Base-by-base conservation (phyloP, 2,888 invertebrate genomes). In the Dicranocentrus wangi region DNA sequence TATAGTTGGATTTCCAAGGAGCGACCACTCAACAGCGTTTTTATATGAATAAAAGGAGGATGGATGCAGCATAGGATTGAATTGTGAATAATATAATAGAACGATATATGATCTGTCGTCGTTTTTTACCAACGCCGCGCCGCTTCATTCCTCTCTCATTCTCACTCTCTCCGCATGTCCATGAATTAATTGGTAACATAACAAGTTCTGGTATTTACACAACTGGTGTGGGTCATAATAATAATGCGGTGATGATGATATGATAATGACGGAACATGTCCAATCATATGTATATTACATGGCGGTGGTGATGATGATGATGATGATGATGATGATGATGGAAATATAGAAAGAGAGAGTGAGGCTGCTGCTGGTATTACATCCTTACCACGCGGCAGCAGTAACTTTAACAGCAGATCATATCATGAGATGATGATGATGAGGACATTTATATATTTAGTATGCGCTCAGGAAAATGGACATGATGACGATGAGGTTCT, bases 271-370 rank as follows among this genome's bases (percentile, higher is more conserved):
- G 60, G 19, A 53, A 53, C 53, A 53, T 53, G 53, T 21, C 53
- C 53, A 21, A 53, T 53, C 53, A 53, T 53, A 21, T 23, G 53
- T 2, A 53, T 53, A 53, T 53, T 15, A 47, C 5, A 47, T 47
- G 47, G 2, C 15, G 47, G n/a, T 47, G 2, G n/a, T n/a, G n/a
- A n/a, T n/a, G n/a, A n/a, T n/a, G n/a, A n/a, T n/a, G n/a, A n/a
- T n/a, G n/a, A n/a, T n/a, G n/a, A n/a, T n/a, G n/a, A n/a, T n/a
- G n/a, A n/a, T n/a, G n/a, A n/a, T n/a, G n/a, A n/a, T n/a, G n/a
- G n/a, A n/a, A n/a, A n/a, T n/a, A n/a, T n/a, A 3, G 47, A n/a
- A 47, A 10, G 47, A 47, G 47, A n/a, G 47, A 47, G 47, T 47
- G 47, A 2, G 15, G 3, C 10, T 47, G 47, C n/a, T n/a, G n/a